Conservation (phyloP, 2,113 vertebrate genomes). For the Perccottus glenii region DNA sequence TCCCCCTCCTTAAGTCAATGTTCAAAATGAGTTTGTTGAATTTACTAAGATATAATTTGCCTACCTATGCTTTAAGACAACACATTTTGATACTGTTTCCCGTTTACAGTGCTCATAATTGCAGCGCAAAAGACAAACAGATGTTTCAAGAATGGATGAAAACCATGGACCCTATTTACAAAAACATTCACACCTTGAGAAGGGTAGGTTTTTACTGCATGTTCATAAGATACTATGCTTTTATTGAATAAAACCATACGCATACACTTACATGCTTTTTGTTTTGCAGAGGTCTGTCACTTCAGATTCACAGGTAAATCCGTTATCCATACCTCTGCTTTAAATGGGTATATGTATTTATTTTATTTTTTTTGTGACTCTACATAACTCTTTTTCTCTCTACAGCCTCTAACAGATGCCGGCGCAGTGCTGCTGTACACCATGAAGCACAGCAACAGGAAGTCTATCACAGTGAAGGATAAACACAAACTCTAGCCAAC, state of each 20-base stretch:
- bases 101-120: conserved; percentile 62
- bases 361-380: not conserved
- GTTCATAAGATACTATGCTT: not conserved
- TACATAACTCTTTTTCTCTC: conserved; percentile 9
- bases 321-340: not conserved
- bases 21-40: too few relatives aligned
- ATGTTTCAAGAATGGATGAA: conserved; percentile 64
- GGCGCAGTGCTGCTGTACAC: conserved; percentile 72
- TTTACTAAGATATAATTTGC: too few relatives aligned
- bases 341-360: not conserved
- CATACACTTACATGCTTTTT: not conserved
- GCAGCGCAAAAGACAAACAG: conserved; percentile 56
- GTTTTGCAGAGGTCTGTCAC: conserved; percentile 49
- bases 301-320: conserved; percentile 68
- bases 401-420: conserved; percentile 70
- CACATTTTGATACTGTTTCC: not conserved
- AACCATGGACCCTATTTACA: conserved; percentile 70
- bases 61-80: too few relatives aligned
- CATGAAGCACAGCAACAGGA: conserved; percentile 75
- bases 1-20: too few relatives aligned
- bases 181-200: conserved; percentile 49
- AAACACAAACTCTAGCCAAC: conserved; percentile 28
- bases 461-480: conserved; percentile 52
- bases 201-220: conserved; percentile 51
- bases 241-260: not conserved